A percentile compares a stretch with the other conserved stretches of the same genome.
phyloP scores from a whole-genome alignment of 2,113 vertebrate species.

The Cheirogaleus medius region DNA sequence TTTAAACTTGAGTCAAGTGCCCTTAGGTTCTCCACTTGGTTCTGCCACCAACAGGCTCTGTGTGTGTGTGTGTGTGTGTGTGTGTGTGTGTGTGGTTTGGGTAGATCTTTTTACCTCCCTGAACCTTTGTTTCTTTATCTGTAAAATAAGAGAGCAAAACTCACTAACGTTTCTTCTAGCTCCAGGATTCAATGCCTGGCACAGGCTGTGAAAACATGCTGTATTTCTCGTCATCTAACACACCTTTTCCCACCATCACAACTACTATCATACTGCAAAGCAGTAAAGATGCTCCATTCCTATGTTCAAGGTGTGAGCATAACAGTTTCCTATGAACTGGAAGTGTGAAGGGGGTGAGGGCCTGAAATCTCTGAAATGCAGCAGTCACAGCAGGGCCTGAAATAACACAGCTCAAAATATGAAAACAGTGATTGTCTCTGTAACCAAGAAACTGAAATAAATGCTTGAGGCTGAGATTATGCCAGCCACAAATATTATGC shows the following conservation, averaged over 20 bases:
- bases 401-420: conserved; percentile 15
- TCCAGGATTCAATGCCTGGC: neutral
- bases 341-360: neutral
- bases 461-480: conserved; percentile 18
- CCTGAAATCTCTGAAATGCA: conserved; percentile 14
- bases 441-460: conserved; percentile 44
- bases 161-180: neutral
- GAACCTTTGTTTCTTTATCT: neutral
- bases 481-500: neutral
- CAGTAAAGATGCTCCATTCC: neutral
- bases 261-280: neutral
- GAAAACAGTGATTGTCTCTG: conserved; percentile 33
- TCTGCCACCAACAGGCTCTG: neutral
- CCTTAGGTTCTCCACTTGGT: neutral
- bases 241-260: neutral
- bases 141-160: neutral
- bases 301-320: neutral
- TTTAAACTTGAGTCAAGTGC: neutral
- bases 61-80: neutral
- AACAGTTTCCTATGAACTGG: conserved; percentile 25
- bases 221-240: neutral
- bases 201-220: neutral
- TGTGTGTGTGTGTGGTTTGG: neutral
- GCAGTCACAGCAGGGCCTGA: neutral
- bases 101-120: neutral